These are phyloP conservation scores for Nannoperca australis DNA, from an alignment of 2,797 vertebrate genomes.

Conservation along the genomic window DNA sequence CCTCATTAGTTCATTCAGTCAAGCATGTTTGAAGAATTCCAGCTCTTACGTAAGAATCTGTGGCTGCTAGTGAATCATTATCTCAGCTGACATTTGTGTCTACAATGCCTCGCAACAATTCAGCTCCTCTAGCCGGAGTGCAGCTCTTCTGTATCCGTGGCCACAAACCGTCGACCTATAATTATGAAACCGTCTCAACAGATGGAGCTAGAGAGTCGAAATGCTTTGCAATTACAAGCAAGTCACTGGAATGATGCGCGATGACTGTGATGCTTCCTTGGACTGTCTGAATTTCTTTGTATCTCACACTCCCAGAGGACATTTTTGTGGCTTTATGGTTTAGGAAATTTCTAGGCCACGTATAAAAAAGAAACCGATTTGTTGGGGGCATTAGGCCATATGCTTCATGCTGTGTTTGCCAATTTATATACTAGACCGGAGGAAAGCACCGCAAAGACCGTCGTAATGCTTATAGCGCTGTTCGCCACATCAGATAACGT, in stretches of 20 bases:
- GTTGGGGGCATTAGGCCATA: constrained; percentile 50
- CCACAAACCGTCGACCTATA: constrained; percentile 16
- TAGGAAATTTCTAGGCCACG: constrained; percentile 61
- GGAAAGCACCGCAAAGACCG: constrained; percentile 27
- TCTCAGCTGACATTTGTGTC: constrained; percentile 63
- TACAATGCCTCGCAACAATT: constrained; percentile 45
- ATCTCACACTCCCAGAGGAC: constrained; percentile 61
- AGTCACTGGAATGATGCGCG: constrained; percentile 50
- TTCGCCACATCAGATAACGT: constrained; percentile 37
- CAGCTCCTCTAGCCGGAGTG: constrained; percentile 16
- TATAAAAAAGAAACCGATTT: constrained; percentile 55
- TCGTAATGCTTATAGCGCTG: constrained; percentile 12
- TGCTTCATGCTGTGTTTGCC: constrained; percentile 62
- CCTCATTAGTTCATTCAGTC: constrained; percentile 68
- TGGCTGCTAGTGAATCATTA: constrained; percentile 67
- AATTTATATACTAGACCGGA: constrained; percentile 46
- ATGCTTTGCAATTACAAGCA: constrained; percentile 42
- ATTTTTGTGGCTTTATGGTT: constrained; percentile 59
- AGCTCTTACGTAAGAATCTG: constrained; percentile 64
- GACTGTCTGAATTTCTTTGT: constrained; percentile 61
- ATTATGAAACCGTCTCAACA: constrained; percentile 63
- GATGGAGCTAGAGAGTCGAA: constrained; percentile 77
- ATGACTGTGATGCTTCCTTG: constrained; percentile 62
- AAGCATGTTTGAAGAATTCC: constrained; percentile 62
- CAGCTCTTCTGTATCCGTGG: constrained; percentile 16